Conservation (phyloP, 2,888 invertebrate species). For the Callinectes sapidus region DNA sequence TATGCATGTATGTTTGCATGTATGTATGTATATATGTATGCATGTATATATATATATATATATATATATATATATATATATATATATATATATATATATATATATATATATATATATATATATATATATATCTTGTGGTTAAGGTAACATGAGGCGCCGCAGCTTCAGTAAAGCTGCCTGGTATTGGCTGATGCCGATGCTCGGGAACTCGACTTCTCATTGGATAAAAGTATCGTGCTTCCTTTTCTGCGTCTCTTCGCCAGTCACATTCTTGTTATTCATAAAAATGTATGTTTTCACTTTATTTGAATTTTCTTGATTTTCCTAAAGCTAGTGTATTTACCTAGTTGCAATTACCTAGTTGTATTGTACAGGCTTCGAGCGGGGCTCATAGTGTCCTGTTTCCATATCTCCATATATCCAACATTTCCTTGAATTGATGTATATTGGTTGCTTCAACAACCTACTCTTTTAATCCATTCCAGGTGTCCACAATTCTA, state of each 20-base stretch:
- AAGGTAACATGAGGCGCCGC: background rate
- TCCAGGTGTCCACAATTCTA: too few relatives aligned
- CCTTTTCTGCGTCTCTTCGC: background rate
- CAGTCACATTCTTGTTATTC: background rate
- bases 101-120: constrained; percentile 9
- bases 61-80: background rate
- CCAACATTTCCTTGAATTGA: too few relatives aligned
- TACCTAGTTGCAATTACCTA: too few relatives aligned
- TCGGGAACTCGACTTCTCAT: background rate
- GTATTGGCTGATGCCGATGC: constrained; percentile 18
- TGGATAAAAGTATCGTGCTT: background rate
- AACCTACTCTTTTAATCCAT: too few relatives aligned
- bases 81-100: constrained; percentile 18
- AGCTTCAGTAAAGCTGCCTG: background rate
- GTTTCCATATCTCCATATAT: too few relatives aligned
- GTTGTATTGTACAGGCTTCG: too few relatives aligned
- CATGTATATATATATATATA: constrained; percentile 1
- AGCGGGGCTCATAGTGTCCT: too few relatives aligned
- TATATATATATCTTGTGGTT: background rate
- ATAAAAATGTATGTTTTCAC: background rate
- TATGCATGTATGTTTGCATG: constrained; percentile 33
- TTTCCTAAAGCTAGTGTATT: too few relatives aligned
- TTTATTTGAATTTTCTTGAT: constrained; percentile 23
- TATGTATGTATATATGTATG: background rate
- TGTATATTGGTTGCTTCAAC: too few relatives aligned